Evolutionary conservation across 1,140 invertebrate genomes (phyloP).

Genomic region (Drosophila sulfurigaster): DNA sequence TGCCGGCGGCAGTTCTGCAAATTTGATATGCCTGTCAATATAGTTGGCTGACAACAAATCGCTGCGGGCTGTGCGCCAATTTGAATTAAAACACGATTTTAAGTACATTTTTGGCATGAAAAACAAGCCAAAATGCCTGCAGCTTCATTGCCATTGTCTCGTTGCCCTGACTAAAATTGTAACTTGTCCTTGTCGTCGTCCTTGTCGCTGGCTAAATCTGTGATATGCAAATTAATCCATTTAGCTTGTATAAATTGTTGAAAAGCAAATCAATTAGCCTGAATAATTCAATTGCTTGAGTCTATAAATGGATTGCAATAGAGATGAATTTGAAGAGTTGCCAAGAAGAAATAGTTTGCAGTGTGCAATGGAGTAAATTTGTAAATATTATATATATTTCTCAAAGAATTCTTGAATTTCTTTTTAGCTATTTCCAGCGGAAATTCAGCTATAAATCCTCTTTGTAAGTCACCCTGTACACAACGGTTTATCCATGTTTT

Average conservation of each 20-base stretch:
- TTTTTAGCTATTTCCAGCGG: no score
- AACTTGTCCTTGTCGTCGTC: not conserved
- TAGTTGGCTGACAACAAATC: constrained; percentile 8
- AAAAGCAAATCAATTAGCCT: constrained; percentile 16
- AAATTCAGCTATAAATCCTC: not conserved
- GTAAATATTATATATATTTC: no score
- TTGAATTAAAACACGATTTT: constrained; percentile 7
- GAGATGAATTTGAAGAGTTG: not conserved
- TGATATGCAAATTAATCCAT: constrained; percentile 35
- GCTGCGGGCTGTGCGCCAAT: constrained; percentile 15
- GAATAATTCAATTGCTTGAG: constrained; percentile 2
- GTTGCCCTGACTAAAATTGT: not conserved
- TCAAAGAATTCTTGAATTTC: no score
- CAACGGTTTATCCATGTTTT: not conserved
- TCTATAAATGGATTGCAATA: not conserved
- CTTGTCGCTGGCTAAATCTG: not conserved
- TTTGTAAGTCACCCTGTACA: constrained; percentile 1
- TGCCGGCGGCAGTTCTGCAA: constrained; percentile 19
- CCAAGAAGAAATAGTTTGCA: no score
- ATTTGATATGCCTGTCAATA: constrained; percentile 35
- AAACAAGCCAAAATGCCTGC: not conserved
- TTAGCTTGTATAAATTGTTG: constrained; percentile 23
- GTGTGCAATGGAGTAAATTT: no score
- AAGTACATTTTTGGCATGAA: constrained; percentile 5
- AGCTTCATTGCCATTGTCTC: not conserved